Base-by-base conservation (phyloP, 92 coral and sea anemone genomes). In the Nematostella vectensis region DNA sequence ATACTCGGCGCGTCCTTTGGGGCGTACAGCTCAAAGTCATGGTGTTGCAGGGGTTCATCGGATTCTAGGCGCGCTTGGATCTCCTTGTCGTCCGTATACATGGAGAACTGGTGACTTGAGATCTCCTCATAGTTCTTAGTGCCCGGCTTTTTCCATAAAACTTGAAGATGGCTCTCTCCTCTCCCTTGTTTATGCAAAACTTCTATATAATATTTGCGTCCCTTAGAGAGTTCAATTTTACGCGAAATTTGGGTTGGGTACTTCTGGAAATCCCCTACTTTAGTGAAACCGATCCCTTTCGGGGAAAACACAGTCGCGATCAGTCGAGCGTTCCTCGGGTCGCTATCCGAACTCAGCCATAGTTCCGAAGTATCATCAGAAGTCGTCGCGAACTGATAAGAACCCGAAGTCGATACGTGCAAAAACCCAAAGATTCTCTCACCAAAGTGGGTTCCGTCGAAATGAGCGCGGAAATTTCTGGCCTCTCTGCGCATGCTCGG, bases 321-420 rank as follows among this genome's bases (percentile, higher is more conserved):
- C 64, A 84, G 71, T 70, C 94, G 83, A 31, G 79, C 54, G 38
- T 61, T 79, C 58, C 57, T 84, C 74, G 94, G 94, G 47, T 79
- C 69, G 31, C 71, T 66, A 52, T 84, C 83, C 69, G 83, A 53
- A 50, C 94, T 84, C 25, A 84, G 73, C 94, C 94, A 84, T 13
- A 84, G 80, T 62, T 84, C 94, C 63, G 94, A 84, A 50, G 87
- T 70, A 21, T 84, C 94, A 57, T 84, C 94, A 62, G 94, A 84
- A 60, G 81, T 62, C 44, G 77, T 69, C 22, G 87, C 94, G 62
- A 84, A 84, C 58, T 84, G 88, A 59, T 84, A 71, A 18, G 69
- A 58, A 3, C 94, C 94, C 10, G 62, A 52, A 11, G 61, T 47
- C 28, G 51, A 66, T 2, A 85, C 71, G 48, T 84, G 87, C 55